Evolutionary conservation across 2,888 invertebrate genomes (phyloP), one percentile per base, ranked within the genome.

Genomic region (Euclidia mi): DNA sequence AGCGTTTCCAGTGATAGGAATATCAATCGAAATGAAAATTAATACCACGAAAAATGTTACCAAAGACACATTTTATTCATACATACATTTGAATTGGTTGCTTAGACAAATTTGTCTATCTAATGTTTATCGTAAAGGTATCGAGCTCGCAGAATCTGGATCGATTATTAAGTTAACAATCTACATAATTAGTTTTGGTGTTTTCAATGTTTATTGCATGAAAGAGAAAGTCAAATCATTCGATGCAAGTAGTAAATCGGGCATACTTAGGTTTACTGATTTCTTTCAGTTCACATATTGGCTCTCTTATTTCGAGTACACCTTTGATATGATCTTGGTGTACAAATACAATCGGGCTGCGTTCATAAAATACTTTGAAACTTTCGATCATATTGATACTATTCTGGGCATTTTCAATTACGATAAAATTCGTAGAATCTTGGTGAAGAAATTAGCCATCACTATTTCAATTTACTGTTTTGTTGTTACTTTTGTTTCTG

Each of bases 301-400:
- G 3, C 2, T 71, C 0, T 59, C 64, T 0, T 79, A 62, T 35
- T 14, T 45, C 3, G 66, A 74, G 32, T 81, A 76, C 25, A 17
- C 65, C 1, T 6, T 71, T 0, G 82, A 81, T 76, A 2, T 38
- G 40, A 2, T 69, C 2, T 41, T 50, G 14, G 59, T 81, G 0
- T 69, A 59, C 28, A 76, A 69, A 48, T 44, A 59, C 9, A 60
- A 58, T 28, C 68, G 55, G 38, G 49, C 55, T 1, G 4, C 20
- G 20, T 7, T 6, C 7, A 6, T 25, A 25, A 25, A 25, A 25
- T 25, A 25, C 7, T 25, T 25, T 25, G 2, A 25, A 25, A 25
- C 20, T 25, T 25, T 6, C 7, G 7, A 4, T 25, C 20, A 25
- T 25, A 25, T 25, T 25, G 20, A 25, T 4, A 25, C 20, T 6